phyloP scores from a whole-genome alignment of 2,113 vertebrate genomes.

The Neodontobutis hainanensis region DNA sequence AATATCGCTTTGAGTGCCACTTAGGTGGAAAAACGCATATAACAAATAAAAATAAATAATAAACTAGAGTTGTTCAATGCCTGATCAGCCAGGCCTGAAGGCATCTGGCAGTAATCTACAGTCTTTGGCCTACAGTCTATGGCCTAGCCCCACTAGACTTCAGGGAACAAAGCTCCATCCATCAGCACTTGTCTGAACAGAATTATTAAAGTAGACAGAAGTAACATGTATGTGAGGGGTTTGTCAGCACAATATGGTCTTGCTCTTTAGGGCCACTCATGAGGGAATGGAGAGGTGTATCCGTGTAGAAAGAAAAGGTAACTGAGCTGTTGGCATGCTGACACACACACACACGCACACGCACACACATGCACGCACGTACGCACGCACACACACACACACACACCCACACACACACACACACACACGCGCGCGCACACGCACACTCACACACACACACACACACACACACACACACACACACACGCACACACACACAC shows the following conservation, averaged over 20 bases:
- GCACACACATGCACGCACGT: too few species aligned
- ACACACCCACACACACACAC: constrained; percentile 9
- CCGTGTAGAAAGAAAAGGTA: constrained; percentile 36
- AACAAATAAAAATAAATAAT: too few species aligned
- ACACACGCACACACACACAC: constrained; percentile 10
- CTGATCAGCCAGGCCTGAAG: too few species aligned
- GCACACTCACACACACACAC: constrained; percentile 15
- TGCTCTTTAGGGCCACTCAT: constrained; percentile 18
- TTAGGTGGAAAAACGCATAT: too few species aligned
- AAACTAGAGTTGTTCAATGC: too few species aligned
- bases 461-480: constrained; percentile 11
- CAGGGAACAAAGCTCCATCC: constrained; percentile 4
- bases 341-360: constrained; percentile 11
- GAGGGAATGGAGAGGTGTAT: constrained; percentile 45
- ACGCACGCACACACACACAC: constrained; percentile 19
- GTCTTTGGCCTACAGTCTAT: background rate
- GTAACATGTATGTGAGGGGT: too few species aligned
- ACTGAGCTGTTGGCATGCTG: constrained; percentile 32
- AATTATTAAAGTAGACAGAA: constrained; percentile 28
- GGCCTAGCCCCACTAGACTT: background rate
- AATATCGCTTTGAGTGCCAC: too few species aligned
- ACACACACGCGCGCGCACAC: too few species aligned
- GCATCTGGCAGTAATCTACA: too few species aligned
- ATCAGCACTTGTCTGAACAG: background rate
- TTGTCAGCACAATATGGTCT: background rate